These are phyloP conservation scores for Fulica atra DNA, from an alignment of 2,113 vertebrate genomes.

Conservation along the genomic window DNA sequence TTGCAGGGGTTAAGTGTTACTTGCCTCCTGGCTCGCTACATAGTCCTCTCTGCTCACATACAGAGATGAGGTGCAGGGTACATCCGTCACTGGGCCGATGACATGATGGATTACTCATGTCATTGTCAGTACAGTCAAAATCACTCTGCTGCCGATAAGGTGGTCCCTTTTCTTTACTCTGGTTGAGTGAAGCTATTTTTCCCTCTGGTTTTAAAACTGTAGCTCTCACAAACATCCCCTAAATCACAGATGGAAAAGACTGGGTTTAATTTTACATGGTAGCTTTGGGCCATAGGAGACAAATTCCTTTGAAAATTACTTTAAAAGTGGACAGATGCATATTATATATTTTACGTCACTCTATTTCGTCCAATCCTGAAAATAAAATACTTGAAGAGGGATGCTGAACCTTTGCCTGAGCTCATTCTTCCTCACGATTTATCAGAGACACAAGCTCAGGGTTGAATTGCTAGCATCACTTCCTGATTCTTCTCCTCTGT, in stretches of 20 bases:
- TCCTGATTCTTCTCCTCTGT: not conserved
- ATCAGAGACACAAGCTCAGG: not conserved
- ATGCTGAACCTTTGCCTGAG: not conserved
- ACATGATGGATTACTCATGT: slow-evolving; percentile 87
- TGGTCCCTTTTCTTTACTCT: slow-evolving; percentile 68
- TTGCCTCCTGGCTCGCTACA: slow-evolving; percentile 77
- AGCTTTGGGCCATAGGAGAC: not conserved
- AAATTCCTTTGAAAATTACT: not conserved
- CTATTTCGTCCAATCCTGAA: not conserved
- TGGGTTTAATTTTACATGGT: slow-evolving; percentile 12
- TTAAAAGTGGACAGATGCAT: not conserved
- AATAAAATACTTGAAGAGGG: not conserved
- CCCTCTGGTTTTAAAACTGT: slow-evolving; percentile 31
- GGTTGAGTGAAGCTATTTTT: slow-evolving; percentile 70
- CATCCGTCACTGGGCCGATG: slow-evolving; percentile 78
- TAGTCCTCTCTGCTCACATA: slow-evolving; percentile 75
- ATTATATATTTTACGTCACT: not conserved
- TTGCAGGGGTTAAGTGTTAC: slow-evolving; percentile 83
- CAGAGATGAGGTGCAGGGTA: slow-evolving; percentile 72
- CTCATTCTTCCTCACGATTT: not conserved
- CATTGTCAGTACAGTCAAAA: slow-evolving; percentile 82
- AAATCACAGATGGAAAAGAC: slow-evolving; percentile 13
- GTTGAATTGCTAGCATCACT: not conserved
- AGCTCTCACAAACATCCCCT: not conserved
- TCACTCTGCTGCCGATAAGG: slow-evolving; percentile 82